A percentile compares a stretch with the other conserved stretches of the same genome.
phyloP scores from a whole-genome alignment of 92 coral and sea anemone species.

The Phymanthus crucifer region DNA sequence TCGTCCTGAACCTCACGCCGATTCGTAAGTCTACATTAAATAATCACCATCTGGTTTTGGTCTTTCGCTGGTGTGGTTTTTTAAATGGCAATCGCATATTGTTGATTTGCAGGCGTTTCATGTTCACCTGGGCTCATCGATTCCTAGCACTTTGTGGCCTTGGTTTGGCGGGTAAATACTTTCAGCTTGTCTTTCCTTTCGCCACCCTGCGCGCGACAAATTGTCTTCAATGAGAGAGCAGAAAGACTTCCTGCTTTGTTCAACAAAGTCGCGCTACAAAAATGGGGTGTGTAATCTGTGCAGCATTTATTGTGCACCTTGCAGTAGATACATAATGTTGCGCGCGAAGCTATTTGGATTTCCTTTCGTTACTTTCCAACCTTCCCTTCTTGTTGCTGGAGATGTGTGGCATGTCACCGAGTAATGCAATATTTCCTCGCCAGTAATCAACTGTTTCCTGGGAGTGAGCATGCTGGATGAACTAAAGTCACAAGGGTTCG shows the following conservation, averaged over 20 bases:
- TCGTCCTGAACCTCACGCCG: constrained; percentile 63
- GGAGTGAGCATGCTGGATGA: constrained; percentile 29
- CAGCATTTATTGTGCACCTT: too few relatives aligned
- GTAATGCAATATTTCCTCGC: neutral
- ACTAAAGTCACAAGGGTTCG: constrained; percentile 13
- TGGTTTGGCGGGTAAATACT: constrained; percentile 49
- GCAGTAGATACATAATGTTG: too few relatives aligned
- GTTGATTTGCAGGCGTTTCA: constrained; percentile 51
- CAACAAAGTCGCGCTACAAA: too few relatives aligned
- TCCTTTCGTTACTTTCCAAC: neutral
- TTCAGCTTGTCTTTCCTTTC: too few relatives aligned
- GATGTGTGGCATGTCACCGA: neutral
- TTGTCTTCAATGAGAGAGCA: too few relatives aligned
- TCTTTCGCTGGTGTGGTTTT: neutral
- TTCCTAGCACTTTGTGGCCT: constrained; percentile 45
- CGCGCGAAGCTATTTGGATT: too few relatives aligned
- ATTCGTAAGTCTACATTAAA: constrained; percentile 6
- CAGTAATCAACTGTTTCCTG: constrained; percentile 36
- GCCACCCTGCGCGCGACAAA: too few relatives aligned
- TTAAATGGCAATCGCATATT: neutral
- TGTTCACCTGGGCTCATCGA: constrained; percentile 73
- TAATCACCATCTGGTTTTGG: neutral
- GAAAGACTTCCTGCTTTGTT: neutral
- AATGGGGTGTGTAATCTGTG: too few relatives aligned
- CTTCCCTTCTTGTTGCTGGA: neutral